Percentiles rank a stretch among this genome's conserved stretches.
phyloP scores from a whole-genome alignment of 2,113 vertebrate genomes.

The Cynoglossus semilaevis region DNA sequence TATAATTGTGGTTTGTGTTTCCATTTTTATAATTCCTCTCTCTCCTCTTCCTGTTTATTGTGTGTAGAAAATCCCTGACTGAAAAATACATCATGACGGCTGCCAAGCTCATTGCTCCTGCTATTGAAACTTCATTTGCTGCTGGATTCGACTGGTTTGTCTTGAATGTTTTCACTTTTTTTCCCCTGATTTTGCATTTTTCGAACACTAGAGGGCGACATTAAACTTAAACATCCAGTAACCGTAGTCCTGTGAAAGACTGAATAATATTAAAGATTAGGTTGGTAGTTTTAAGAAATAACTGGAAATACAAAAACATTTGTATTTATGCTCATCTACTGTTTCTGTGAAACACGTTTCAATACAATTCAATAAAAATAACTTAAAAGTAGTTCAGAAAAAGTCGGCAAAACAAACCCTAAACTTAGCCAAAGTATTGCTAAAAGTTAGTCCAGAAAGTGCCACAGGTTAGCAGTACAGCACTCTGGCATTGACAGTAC shows the following conservation, averaged over 20 bases:
- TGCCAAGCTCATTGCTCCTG: slow-evolving; percentile 94
- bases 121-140: slow-evolving; percentile 89
- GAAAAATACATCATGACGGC: slow-evolving; percentile 97
- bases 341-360: no score
- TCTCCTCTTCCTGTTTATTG: neutral
- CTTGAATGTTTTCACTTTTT: slow-evolving; percentile 7
- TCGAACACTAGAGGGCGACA: slow-evolving; percentile 16
- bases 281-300: neutral
- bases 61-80: slow-evolving; percentile 83
- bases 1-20: neutral
- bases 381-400: no score
- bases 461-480: no score
- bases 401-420: no score
- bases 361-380: no score
- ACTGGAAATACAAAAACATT: neutral
- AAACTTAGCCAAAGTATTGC: no score
- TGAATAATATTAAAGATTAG: neutral
- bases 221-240: no score
- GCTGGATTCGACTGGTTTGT: slow-evolving; percentile 94
- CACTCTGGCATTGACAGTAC: no score
- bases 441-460: no score
- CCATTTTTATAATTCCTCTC: neutral
- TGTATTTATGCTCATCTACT: no score
- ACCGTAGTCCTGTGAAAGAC: no score
- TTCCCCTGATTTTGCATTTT: neutral